Evolutionary conservation across 2,113 vertebrate species (phyloP), one percentile per base, ranked within the genome.

Genomic region (Cyanocitta stelleri): DNA sequence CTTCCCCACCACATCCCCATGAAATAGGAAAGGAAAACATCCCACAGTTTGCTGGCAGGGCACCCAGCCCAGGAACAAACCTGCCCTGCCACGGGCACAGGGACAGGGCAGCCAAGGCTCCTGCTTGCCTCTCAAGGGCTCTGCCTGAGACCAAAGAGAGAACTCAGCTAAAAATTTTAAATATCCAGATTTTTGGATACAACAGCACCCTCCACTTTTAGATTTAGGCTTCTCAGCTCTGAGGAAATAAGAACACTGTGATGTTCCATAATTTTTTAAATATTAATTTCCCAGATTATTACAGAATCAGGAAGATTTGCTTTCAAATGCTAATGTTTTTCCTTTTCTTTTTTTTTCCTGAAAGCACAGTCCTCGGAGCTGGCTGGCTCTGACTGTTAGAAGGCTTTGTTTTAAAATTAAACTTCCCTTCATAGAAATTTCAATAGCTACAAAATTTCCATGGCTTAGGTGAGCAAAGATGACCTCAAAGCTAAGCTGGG

Each of bases 401-500:
- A 87, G 32, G 49, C 52, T 95, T 92, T 91, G 71, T 94, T 95
- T 92, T 81, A 87, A 93, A 94, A 94, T 90, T 85, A 91, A 90
- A 33, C 30, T 44, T 59, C 72, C 35, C 35, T 84, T 83, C 48
- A 9, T 2, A 33, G 10, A 88, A 72, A 83, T 86, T 93, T 58
- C 67, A 90, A 55, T 29, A 84, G 51, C n/a, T 58, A 26, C 83
- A 39, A 6, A 32, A 83, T 67, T 92, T 92, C 82, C 52, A 39
- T 7, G 30, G 35, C 64, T 92, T 58, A 67, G 76, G 76, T 78
- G 68, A 96, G 46, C 68, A 84, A 62, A 83, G 29, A 37, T 1
- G 7, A 76, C 72, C 58, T 55, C 79, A 51, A 90, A 79, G 12
- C n/a, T 15, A 46, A 68, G 20, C 51, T 74, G 35, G 27, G 35